Evolutionary conservation across 2,797 vertebrate species (phyloP).

Genomic region (Spatula clypeata): DNA sequence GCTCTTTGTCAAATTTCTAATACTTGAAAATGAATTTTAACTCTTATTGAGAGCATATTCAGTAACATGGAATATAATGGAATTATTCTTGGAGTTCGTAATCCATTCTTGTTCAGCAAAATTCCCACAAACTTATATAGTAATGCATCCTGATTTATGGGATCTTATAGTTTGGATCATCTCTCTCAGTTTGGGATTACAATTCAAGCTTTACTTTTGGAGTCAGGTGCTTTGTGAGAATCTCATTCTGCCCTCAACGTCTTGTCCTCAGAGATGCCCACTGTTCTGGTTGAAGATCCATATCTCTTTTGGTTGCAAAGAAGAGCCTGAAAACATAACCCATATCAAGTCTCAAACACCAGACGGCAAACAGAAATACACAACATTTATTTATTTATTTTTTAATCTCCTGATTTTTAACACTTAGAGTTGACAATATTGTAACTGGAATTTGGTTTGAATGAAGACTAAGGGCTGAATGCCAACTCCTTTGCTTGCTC

Average conservation of each 20-base stretch:
- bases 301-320: not conserved
- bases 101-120: not conserved
- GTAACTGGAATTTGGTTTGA: constrained; percentile 71
- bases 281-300: not conserved
- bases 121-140: not conserved
- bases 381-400: not conserved
- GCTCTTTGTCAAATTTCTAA: not conserved
- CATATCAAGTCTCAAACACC: constrained; percentile 55
- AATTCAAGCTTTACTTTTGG: not conserved
- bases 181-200: not conserved
- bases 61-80: not conserved
- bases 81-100: not conserved
- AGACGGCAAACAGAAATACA: constrained; percentile 68
- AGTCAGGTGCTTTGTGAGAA: not conserved
- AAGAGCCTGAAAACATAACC: constrained; percentile 56
- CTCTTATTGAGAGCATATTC: not conserved
- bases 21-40: not conserved
- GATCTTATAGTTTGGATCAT: not conserved
- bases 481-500: constrained; percentile 36
- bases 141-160: not conserved
- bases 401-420: constrained; percentile 55
- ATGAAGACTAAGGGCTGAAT: constrained; percentile 59
- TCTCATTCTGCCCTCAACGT: not conserved
- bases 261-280: not conserved
- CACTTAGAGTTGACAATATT: constrained; percentile 61